Conservation (phyloP, 2,888 invertebrate species). For the Ferrisia virgata region DNA sequence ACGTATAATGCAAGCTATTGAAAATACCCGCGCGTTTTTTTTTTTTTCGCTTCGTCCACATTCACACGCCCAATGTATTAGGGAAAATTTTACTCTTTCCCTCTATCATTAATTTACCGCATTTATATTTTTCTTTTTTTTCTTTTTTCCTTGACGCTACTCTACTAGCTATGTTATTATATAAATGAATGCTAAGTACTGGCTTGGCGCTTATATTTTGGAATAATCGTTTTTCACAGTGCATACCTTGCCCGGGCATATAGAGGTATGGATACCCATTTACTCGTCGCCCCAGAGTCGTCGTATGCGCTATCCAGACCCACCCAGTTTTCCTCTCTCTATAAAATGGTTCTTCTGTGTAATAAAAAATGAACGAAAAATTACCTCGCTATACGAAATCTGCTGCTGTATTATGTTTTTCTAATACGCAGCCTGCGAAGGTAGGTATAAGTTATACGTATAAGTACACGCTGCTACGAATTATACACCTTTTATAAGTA, state of each 20-base stretch:
- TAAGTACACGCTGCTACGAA: background rate
- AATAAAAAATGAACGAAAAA: conserved; percentile 1
- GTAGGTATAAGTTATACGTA: too few species aligned
- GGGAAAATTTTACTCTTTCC: conserved; percentile 5
- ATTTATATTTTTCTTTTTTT: background rate
- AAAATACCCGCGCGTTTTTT: background rate
- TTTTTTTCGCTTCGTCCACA: background rate
- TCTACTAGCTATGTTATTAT: conserved; percentile 4
- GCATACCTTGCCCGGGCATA: too few species aligned
- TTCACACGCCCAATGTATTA: background rate
- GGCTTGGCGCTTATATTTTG: background rate
- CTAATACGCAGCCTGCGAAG: background rate
- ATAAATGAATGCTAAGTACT: conserved; percentile 6
- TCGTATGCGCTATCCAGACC: background rate
- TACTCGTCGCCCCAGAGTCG: background rate
- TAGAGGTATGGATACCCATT: too few species aligned
- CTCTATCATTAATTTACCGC: conserved; percentile 10
- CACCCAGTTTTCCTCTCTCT: background rate
- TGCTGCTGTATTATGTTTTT: background rate
- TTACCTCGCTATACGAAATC: background rate
- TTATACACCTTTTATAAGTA: conserved; percentile 7
- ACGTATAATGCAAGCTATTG: conserved; percentile 5
- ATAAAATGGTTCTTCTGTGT: background rate
- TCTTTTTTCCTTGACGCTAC: background rate
- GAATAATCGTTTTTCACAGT: background rate